Evolutionary conservation across 2,888 invertebrate genomes (phyloP).

Genomic region (Ditylenchus weischeri): DNA sequence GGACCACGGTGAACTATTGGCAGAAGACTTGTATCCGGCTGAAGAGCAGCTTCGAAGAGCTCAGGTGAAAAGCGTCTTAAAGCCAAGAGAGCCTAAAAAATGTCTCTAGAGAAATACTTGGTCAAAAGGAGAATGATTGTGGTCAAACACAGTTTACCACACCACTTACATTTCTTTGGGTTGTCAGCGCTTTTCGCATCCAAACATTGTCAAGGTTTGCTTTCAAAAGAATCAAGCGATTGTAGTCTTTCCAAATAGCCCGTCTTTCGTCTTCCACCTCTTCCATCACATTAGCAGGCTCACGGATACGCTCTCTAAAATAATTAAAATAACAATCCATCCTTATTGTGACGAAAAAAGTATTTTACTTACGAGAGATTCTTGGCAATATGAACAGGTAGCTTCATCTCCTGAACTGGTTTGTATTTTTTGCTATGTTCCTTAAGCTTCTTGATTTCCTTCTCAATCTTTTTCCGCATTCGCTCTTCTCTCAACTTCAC

Average conservation of each 20-base stretch:
- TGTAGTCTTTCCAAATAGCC: conserved; percentile 42
- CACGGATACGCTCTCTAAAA: conserved; percentile 55
- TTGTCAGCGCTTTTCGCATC: conserved; percentile 8
- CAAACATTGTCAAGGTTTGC: no score
- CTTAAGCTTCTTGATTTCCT: conserved; percentile 72
- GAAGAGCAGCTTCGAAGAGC: conserved; percentile 69
- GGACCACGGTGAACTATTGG: conserved; percentile 74
- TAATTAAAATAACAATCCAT: background rate
- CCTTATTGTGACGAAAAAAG: no score
- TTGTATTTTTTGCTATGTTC: conserved; percentile 79
- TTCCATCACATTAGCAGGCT: conserved; percentile 57
- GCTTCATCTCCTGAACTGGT: conserved; percentile 80
- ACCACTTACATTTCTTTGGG: background rate
- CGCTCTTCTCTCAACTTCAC: conserved; percentile 78
- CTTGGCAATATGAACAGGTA: conserved; percentile 52
- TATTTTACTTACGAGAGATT: conserved; percentile 42
- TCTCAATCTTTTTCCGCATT: conserved; percentile 78
- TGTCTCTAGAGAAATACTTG: conserved; percentile 63
- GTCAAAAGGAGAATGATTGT: background rate
- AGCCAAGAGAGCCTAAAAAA: conserved; percentile 76
- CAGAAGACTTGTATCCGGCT: conserved; percentile 73
- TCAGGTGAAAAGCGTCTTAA: conserved; percentile 78
- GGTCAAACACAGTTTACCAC: conserved; percentile 12
- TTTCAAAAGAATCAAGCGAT: conserved; percentile 29
- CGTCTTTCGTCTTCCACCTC: conserved; percentile 65